Evolutionary conservation across 2,797 vertebrate species (phyloP), one percentile per base, ranked within the genome.

Genomic region (Diplodus puntazzo): DNA sequence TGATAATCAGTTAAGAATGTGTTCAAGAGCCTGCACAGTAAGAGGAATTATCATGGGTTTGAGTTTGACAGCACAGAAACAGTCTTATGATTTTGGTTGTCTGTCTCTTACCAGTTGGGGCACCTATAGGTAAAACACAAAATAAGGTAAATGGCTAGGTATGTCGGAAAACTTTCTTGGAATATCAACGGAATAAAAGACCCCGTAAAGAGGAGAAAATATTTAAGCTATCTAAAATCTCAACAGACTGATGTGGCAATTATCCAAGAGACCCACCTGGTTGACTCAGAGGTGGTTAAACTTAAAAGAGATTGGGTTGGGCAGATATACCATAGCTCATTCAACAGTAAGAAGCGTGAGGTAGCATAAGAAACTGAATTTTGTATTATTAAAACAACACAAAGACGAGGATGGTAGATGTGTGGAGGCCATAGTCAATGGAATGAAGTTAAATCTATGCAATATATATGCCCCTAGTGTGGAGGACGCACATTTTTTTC

Each of bases 351-450:
- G 54, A 53, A 23, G 16, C 10, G 50, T n/a, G 50, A 20, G 50
- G 50, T 52, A 21, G 16, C 18, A 60, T 21, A 42, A 43, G 16
- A 57, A 18, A 43, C 42, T 20, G 25, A 57, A 34, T 30, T 57
- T 30, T 58, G 55, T 58, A 58, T 20, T 58, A 58, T 58, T 58
- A 58, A 58, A 58, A 58, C 27, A 58, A 58, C 27, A 58, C 11
- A 34, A 59, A 59, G 57, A 12, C 39, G 55, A 58, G 27, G 55
- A 34, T 14, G 59, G 59, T 10, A 42, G 39, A 34, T 43, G 12
- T 43, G 59, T 45, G n/a, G n/a, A 61, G n/a, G 59, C n/a, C 59
- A 23, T n/a, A 39, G 13, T 61, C 11, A 61, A 43, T 14, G 34
- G 20, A 60, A 60, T 60, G 58, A 60, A 23, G 59, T 61, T 43